These are phyloP conservation scores for Peribatodes rhomboidaria DNA, from an alignment of 2,888 invertebrate genomes.

Conservation along the genomic window DNA sequence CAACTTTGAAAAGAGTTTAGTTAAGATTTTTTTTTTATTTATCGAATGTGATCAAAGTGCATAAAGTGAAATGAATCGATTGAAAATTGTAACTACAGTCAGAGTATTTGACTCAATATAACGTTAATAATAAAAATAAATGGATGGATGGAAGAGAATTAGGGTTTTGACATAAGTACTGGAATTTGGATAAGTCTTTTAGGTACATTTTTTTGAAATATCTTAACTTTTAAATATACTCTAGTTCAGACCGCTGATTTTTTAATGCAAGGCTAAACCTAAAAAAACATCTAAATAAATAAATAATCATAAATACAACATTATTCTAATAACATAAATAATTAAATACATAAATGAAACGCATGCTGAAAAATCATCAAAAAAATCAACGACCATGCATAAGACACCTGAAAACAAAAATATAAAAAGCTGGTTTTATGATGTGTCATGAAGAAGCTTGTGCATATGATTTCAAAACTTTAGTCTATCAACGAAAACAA, in stretches of 20 bases:
- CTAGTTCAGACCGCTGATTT: conserved; percentile 16
- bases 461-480: conserved; percentile 28
- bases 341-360: conserved; percentile 12
- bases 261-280: conserved; percentile 8
- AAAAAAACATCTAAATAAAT: conserved; percentile 4
- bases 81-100: too few relatives aligned
- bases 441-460: conserved; percentile 34
- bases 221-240: not conserved
- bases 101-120: too few relatives aligned
- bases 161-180: too few relatives aligned
- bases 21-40: too few relatives aligned
- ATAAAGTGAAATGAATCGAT: too few relatives aligned
- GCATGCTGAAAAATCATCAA: conserved; percentile 29
- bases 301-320: conserved; percentile 8
- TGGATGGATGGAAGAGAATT: too few relatives aligned
- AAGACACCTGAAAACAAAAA: conserved; percentile 13
- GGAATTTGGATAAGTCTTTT: too few relatives aligned
- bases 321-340: conserved; percentile 7
- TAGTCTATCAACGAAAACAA: too few relatives aligned
- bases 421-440: conserved; percentile 28
- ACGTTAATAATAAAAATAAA: too few relatives aligned
- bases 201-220: too few relatives aligned
- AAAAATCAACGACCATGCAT: conserved; percentile 23
- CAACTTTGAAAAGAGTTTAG: too few relatives aligned
- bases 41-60: too few relatives aligned